These are phyloP conservation scores for Hylomyscus alleni DNA, from an alignment of 2,797 vertebrate species.

Conservation along the genomic window DNA sequence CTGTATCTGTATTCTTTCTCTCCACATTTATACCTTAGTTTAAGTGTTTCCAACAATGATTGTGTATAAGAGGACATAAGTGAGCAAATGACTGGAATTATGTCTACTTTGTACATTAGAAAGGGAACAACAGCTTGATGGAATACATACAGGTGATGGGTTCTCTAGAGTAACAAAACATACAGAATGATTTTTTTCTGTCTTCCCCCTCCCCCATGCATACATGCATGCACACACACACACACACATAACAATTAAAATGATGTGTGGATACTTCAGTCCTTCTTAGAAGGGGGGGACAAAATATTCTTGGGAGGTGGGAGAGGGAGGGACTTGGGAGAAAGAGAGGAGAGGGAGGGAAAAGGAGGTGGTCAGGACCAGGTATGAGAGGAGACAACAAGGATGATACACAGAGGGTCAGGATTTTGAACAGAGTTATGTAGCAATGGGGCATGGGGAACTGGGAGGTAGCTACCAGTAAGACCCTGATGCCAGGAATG, in stretches of 20 bases:
- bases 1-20: not conserved
- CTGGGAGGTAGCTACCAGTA: no score
- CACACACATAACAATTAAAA: not conserved
- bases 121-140: not conserved
- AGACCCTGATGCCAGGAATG: no score
- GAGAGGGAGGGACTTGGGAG: no score
- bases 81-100: not conserved
- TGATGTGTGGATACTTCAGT: not conserved
- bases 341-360: no score
- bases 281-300: no score
- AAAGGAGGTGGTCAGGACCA: no score
- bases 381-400: no score
- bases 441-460: no score
- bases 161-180: not conserved
- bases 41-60: not conserved
- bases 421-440: no score
- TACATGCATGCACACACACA: not conserved
- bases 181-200: not conserved
- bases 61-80: not conserved
- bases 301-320: no score
- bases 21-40: not conserved
- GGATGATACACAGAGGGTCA: no score
- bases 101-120: not conserved
- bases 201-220: not conserved
- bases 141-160: not conserved